Evolutionary conservation across 2,888 invertebrate genomes (phyloP).

Genomic region (Lepidochrysops patricia): DNA sequence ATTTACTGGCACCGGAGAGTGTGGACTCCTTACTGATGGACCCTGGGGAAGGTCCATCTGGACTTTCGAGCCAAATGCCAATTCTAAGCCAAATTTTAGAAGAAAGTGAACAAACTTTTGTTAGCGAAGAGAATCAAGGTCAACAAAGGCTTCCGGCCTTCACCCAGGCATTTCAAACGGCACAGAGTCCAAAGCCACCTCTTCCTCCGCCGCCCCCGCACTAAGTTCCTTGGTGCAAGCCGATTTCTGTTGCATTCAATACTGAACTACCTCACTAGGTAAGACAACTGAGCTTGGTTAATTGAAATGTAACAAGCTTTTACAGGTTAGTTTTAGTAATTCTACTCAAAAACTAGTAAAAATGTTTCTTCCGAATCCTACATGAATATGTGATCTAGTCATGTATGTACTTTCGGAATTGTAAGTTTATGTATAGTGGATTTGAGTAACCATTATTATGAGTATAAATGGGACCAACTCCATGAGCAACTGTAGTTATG

Average conservation of each 20-base stretch:
- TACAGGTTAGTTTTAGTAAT: background rate
- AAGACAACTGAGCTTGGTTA: conserved; percentile 53
- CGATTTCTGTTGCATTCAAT: conserved; percentile 63
- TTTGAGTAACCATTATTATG: conserved; percentile 53
- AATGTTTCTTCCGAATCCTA: conserved; percentile 73
- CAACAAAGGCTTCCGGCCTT: conserved; percentile 63
- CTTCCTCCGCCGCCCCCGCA: conserved; percentile 67
- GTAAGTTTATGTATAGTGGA: conserved; percentile 66
- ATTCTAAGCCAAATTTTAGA: conserved; percentile 44
- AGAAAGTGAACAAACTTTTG: conserved; percentile 32
- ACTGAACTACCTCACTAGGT: conserved; percentile 70
- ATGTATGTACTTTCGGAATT: conserved; percentile 74
- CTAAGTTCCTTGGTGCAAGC: conserved; percentile 39
- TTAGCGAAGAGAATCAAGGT: conserved; percentile 43
- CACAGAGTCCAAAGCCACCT: conserved; percentile 56
- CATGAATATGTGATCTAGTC: conserved; percentile 74
- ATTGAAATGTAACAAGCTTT: background rate
- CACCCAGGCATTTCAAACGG: conserved; percentile 66
- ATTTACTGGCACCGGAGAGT: conserved; percentile 46
- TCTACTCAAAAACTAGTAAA: conserved; percentile 21
- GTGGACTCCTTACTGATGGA: conserved; percentile 53
- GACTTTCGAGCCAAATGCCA: conserved; percentile 54
- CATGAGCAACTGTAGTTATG: conserved; percentile 50
- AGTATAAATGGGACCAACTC: conserved; percentile 70
- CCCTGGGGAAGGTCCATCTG: conserved; percentile 63